These are phyloP conservation scores for Elymnias hypermnestra DNA, from an alignment of 1,140 invertebrate species.

Conservation along the genomic window DNA sequence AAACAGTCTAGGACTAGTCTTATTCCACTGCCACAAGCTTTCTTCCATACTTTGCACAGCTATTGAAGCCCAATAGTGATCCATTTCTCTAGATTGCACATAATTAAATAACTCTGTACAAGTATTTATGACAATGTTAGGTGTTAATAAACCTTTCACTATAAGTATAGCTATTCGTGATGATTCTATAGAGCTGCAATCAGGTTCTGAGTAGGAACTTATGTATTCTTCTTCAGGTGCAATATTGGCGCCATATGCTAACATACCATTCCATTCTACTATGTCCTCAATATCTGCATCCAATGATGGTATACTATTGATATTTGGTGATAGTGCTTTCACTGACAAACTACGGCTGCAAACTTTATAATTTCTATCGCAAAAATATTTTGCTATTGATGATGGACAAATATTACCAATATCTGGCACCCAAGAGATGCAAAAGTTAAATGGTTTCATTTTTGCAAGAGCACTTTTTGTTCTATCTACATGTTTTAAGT, in stretches of 20 bases:
- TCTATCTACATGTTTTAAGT: conserved; percentile 33
- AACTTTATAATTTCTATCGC: conserved; percentile 36
- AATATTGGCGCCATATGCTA: conserved; percentile 42
- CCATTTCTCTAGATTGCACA: conserved; percentile 36
- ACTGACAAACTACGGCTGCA: conserved; percentile 27
- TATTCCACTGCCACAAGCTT: conserved; percentile 43
- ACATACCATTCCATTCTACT: conserved; percentile 60
- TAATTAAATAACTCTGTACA: conserved; percentile 34
- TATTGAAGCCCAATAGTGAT: conserved; percentile 51
- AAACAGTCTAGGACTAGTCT: conserved; percentile 37
- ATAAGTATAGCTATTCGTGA: conserved; percentile 44
- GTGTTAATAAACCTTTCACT: conserved; percentile 48
- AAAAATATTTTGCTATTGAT: conserved; percentile 61
- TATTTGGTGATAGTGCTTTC: conserved; percentile 30
- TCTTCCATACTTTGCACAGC: conserved; percentile 56
- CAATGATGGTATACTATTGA: conserved; percentile 47
- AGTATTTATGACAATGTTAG: conserved; percentile 31
- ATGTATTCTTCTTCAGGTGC: conserved; percentile 39
- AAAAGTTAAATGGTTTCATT: conserved; percentile 46
- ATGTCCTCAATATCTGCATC: conserved; percentile 45
- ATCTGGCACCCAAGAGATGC: conserved; percentile 51
- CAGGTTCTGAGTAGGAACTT: conserved; percentile 48
- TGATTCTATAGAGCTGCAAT: conserved; percentile 38
- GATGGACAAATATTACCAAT: conserved; percentile 51
- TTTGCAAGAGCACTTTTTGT: conserved; percentile 34